Conservation (phyloP, 2,888 invertebrate species). For the Thera obeliscata region DNA sequence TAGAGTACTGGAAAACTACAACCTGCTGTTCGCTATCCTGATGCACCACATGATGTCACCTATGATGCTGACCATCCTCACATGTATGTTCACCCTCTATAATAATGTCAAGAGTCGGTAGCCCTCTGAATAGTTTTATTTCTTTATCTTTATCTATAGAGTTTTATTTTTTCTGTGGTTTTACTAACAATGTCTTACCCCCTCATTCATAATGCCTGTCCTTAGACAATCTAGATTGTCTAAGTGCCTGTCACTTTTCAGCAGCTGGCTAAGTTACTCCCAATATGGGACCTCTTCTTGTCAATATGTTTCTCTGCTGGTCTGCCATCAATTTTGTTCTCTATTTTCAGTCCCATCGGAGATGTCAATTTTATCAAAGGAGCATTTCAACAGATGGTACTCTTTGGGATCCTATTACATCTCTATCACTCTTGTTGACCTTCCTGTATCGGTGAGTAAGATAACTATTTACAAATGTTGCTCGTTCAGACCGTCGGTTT, state of each 20-base stretch:
- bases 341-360: conserved; percentile 89
- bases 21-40: conserved; percentile 94
- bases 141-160: neutral
- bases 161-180: neutral
- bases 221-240: too few species aligned
- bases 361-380: conserved; percentile 91
- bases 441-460: conserved; percentile 89
- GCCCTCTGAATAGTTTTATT: too few species aligned
- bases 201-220: too few species aligned
- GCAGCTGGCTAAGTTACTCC: too few species aligned
- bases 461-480: too few species aligned
- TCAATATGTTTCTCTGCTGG: too few species aligned
- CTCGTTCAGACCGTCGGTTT: too few species aligned
- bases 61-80: conserved; percentile 95
- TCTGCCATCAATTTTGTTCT: conserved; percentile 17
- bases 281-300: too few species aligned
- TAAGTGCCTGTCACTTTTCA: too few species aligned
- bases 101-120: too few species aligned
- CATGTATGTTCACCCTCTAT: conserved; percentile 85
- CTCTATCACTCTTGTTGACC: conserved; percentile 90
- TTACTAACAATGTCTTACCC: too few species aligned
- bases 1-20: conserved; percentile 92
- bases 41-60: conserved; percentile 97
- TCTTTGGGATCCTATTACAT: conserved; percentile 92
- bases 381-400: conserved; percentile 96